phyloP scores from a whole-genome alignment of 1,140 invertebrate species.

The Orius laevigatus region DNA sequence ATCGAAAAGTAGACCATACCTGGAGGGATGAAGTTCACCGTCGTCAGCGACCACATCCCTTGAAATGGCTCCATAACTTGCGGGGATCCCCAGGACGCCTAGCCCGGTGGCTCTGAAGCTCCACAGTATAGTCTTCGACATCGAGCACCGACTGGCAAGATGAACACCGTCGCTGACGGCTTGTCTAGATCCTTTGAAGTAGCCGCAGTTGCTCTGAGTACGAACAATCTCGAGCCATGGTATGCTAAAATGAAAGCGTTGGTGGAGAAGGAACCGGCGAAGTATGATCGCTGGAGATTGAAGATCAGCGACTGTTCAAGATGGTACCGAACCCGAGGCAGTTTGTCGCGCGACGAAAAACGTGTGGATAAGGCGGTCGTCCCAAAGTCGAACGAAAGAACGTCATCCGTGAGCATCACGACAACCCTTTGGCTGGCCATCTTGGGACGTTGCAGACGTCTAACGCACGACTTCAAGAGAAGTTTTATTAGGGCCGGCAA shows the following conservation, averaged over 20 bases:
- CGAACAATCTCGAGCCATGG: not conserved
- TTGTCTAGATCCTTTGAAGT: constrained; percentile 20
- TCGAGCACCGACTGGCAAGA: constrained; percentile 22
- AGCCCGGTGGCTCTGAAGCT: constrained; percentile 24
- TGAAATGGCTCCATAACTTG: constrained; percentile 29
- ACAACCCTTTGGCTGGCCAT: constrained; percentile 24
- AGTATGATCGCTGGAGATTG: not conserved
- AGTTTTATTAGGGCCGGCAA: constrained; percentile 15
- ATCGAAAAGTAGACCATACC: constrained; percentile 23
- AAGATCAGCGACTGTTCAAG: not conserved
- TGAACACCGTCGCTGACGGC: constrained; percentile 17
- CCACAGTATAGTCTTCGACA: constrained; percentile 10
- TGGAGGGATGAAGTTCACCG: constrained; percentile 24
- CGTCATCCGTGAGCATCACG: constrained; percentile 20
- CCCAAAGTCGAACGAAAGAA: constrained; percentile 15
- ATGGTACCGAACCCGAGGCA: not conserved
- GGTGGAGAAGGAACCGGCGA: not conserved
- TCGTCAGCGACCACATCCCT: constrained; percentile 28
- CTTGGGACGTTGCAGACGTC: constrained; percentile 25
- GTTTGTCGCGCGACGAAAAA: not conserved
- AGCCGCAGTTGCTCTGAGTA: not conserved
- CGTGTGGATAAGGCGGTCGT: constrained; percentile 23
- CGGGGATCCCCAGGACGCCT: constrained; percentile 27
- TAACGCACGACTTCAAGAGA: constrained; percentile 16
- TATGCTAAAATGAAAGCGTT: not conserved